These are phyloP conservation scores for Eupeodes luniger DNA, from an alignment of 2,888 invertebrate species.

Conservation along the genomic window DNA sequence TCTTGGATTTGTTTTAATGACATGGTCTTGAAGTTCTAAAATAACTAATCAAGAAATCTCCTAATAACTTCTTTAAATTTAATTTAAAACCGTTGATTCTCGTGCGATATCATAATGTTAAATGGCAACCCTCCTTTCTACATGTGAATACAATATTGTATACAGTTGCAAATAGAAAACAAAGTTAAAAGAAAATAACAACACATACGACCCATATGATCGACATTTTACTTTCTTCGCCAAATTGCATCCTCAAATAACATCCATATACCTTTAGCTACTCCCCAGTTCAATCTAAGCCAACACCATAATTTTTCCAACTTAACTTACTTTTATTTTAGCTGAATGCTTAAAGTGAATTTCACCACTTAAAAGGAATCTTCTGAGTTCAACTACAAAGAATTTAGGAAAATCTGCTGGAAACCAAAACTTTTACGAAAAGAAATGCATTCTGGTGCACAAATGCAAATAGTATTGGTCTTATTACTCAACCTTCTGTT, in stretches of 20 bases:
- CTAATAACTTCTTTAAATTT: too few relatives aligned
- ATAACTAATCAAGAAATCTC: too few relatives aligned
- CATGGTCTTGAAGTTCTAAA: too few relatives aligned
- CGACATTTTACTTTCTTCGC: slow-evolving; percentile 68
- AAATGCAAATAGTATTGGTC: too few relatives aligned
- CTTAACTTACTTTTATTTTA: slow-evolving; percentile 45
- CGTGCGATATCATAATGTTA: slow-evolving; percentile 17
- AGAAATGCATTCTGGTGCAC: background rate
- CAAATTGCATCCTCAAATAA: slow-evolving; percentile 68
- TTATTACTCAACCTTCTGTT: too few relatives aligned
- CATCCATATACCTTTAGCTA: background rate
- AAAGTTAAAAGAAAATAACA: slow-evolving; percentile 37
- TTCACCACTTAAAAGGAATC: background rate
- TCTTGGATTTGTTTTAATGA: too few relatives aligned
- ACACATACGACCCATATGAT: slow-evolving; percentile 70
- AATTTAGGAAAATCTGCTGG: background rate
- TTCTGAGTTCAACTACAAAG: background rate
- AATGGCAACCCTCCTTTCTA: slow-evolving; percentile 39
- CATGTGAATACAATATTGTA: slow-evolving; percentile 18
- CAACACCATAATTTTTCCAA: slow-evolving; percentile 57
- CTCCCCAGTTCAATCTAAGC: slow-evolving; percentile 65
- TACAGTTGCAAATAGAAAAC: slow-evolving; percentile 27
- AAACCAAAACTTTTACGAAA: background rate
- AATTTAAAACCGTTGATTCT: too few relatives aligned
- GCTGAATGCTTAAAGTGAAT: slow-evolving; percentile 21